Conservation (phyloP, 1,140 invertebrate species). For the Neodiprion lecontei region DNA sequence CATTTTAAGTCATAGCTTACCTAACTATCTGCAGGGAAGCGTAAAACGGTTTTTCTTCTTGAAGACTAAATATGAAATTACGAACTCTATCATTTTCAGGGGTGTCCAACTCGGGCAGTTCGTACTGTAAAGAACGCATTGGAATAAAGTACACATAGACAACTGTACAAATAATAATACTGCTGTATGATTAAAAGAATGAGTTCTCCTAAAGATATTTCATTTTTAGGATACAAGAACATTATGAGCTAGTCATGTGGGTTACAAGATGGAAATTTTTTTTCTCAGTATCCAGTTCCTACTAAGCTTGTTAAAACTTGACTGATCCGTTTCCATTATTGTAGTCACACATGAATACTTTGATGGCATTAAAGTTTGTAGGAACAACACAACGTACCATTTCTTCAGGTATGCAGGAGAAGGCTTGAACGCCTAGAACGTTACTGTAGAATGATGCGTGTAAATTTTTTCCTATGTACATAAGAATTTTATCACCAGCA, state of each 20-base stretch:
- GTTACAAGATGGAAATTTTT: too few species aligned
- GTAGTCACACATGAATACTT: too few species aligned
- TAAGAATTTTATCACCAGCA: constrained; percentile 79
- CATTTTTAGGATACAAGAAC: too few species aligned
- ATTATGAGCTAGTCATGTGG: too few species aligned
- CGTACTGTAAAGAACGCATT: constrained; percentile 63
- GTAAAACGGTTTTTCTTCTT: constrained; percentile 83
- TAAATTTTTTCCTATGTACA: constrained; percentile 88
- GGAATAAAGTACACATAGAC: constrained; percentile 22
- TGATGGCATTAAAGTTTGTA: too few species aligned
- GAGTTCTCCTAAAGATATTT: background rate
- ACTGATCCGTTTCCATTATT: too few species aligned
- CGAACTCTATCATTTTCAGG: constrained; percentile 77
- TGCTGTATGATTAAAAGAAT: constrained; percentile 1
- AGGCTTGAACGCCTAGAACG: constrained; percentile 72
- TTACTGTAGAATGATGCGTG: constrained; percentile 78
- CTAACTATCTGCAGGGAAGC: constrained; percentile 83
- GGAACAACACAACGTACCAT: constrained; percentile 62
- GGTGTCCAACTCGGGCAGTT: constrained; percentile 82
- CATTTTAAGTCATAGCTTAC: constrained; percentile 61
- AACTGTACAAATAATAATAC: constrained; percentile 14
- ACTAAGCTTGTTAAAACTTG: too few species aligned
- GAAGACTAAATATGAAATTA: constrained; percentile 83
- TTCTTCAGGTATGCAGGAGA: constrained; percentile 69
- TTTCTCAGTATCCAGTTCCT: too few species aligned